These are phyloP conservation scores for Aeoliscus strigatus DNA, from an alignment of 2,797 vertebrate species.

Conservation along the genomic window DNA sequence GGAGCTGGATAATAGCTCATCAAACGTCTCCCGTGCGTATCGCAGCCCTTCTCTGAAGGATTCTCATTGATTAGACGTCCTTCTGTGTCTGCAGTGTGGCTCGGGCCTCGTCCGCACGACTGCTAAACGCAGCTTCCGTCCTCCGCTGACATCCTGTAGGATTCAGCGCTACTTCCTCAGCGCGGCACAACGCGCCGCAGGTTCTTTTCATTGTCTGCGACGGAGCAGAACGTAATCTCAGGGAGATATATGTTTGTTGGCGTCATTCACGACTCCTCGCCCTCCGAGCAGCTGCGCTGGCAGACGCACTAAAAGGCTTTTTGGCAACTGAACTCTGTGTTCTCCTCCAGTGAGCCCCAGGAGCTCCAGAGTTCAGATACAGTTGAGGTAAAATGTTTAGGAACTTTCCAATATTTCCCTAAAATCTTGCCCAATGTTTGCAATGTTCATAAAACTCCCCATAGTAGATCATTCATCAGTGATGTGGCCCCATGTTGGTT, in stretches of 20 bases:
- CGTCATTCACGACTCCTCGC: slow-evolving; percentile 45
- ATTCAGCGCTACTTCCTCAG: slow-evolving; percentile 1
- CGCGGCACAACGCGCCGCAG: slow-evolving; percentile 29
- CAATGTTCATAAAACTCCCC: too few relatives aligned
- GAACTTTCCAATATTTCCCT: too few relatives aligned
- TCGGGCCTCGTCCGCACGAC: too few relatives aligned
- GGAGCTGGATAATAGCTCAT: slow-evolving; percentile 61
- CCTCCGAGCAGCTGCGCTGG: slow-evolving; percentile 36
- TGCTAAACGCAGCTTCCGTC: too few relatives aligned
- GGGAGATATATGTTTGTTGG: slow-evolving; percentile 52
- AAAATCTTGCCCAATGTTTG: too few relatives aligned
- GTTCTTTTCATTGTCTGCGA: slow-evolving; percentile 41
- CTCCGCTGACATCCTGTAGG: too few relatives aligned
- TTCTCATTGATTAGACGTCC: slow-evolving; percentile 47
- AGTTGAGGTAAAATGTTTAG: too few relatives aligned
- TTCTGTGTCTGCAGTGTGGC: slow-evolving; percentile 15
- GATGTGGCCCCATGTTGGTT: slow-evolving; percentile 40
- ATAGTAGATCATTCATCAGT: slow-evolving; percentile 47
- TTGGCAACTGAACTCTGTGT: slow-evolving; percentile 69
- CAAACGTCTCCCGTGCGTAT: slow-evolving; percentile 43
- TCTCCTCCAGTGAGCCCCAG: too few relatives aligned
- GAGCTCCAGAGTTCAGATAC: too few relatives aligned
- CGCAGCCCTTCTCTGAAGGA: slow-evolving; percentile 43
- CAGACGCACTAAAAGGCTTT: slow-evolving; percentile 59
- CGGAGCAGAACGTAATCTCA: slow-evolving; percentile 49